phyloP scores from a whole-genome alignment of 2,888 invertebrate species.

The Glaucopsyche alexis region DNA sequence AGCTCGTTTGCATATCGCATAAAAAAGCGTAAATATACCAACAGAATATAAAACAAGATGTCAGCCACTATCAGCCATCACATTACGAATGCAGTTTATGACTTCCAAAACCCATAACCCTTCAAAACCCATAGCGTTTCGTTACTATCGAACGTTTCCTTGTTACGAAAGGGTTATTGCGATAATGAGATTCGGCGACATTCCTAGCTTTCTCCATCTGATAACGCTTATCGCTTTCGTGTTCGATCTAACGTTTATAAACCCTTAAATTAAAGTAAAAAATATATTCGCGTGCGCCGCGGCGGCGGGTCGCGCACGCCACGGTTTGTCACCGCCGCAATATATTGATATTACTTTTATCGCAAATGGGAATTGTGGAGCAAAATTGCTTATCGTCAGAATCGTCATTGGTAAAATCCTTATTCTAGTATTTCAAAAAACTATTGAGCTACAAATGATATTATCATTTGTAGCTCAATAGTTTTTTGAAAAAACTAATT shows the following conservation, averaged over 20 bases:
- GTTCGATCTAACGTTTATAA: slow-evolving; percentile 61
- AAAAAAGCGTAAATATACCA: too few species aligned
- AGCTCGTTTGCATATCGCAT: not conserved
- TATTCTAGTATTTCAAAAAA: too few species aligned
- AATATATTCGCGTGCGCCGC: slow-evolving; percentile 31
- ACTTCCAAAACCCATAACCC: slow-evolving; percentile 8
- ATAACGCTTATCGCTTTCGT: slow-evolving; percentile 71
- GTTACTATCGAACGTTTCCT: not conserved
- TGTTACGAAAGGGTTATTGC: slow-evolving; percentile 48
- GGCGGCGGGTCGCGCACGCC: slow-evolving; percentile 13
- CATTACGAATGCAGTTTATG: slow-evolving; percentile 18
- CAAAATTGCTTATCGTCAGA: not conserved
- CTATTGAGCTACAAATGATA: too few species aligned
- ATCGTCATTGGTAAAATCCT: too few species aligned
- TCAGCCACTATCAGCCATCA: not conserved
- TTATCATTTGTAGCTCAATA: too few species aligned
- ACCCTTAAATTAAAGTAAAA: slow-evolving; percentile 57
- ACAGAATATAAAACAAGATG: too few species aligned
- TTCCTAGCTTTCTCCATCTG: slow-evolving; percentile 66
- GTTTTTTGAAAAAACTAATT: too few species aligned
- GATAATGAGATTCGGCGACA: slow-evolving; percentile 65
- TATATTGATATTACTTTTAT: not conserved
- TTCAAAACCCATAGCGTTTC: not conserved
- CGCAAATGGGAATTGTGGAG: not conserved
- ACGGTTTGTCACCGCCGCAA: slow-evolving; percentile 6